A percentile compares a stretch with the other conserved stretches of the same genome.
Evolutionary conservation across 2,888 invertebrate genomes (phyloP).

Genomic region (Cremastinae sp.): DNA sequence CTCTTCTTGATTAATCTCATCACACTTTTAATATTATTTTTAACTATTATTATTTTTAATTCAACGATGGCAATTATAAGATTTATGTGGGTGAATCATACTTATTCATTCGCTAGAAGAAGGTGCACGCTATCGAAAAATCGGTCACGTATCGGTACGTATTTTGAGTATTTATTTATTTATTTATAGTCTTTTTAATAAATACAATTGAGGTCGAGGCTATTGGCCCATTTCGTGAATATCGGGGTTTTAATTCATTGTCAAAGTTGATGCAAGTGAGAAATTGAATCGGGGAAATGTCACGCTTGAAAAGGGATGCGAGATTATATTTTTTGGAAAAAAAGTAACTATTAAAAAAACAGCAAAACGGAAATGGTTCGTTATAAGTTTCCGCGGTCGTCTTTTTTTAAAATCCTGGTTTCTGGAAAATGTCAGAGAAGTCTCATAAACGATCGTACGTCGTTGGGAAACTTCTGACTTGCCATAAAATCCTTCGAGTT

Average conservation of each 20-base stretch:
- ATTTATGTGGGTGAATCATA: conserved; percentile 46
- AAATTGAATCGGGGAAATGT: too few relatives aligned
- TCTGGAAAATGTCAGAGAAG: neutral
- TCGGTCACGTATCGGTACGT: conserved; percentile 55
- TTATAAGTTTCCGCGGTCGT: neutral
- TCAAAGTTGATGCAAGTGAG: too few relatives aligned
- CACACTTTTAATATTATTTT: conserved; percentile 28
- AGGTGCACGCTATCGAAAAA: conserved; percentile 55
- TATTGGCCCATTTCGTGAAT: neutral
- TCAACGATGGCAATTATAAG: conserved; percentile 24
- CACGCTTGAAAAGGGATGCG: too few relatives aligned
- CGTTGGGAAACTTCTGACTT: too few relatives aligned
- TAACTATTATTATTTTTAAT: neutral
- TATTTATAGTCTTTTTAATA: neutral
- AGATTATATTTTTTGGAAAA: neutral
- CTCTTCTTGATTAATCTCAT: conserved; percentile 6
- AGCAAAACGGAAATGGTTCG: neutral
- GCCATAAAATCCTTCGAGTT: too few relatives aligned
- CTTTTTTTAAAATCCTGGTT: too few relatives aligned
- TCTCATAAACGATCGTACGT: too few relatives aligned
- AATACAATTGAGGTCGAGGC: neutral
- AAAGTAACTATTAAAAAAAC: neutral
- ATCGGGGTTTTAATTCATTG: neutral
- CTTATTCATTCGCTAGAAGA: conserved; percentile 61
- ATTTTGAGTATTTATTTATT: conserved; percentile 6